Conservation (phyloP, 2,797 vertebrate genomes). For the Molossus alvarezi region DNA sequence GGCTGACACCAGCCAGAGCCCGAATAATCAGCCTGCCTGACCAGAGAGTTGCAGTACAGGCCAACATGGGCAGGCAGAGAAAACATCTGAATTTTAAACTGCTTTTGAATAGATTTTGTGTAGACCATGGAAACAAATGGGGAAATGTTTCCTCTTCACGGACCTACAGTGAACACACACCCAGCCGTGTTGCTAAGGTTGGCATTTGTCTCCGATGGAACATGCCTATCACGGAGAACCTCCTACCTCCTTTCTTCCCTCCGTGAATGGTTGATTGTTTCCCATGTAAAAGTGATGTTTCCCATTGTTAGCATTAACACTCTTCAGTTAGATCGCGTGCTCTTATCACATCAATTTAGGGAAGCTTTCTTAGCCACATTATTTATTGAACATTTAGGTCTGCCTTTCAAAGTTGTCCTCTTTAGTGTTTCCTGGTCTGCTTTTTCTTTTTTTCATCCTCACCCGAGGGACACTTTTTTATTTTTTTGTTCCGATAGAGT, state of each 20-base stretch:
- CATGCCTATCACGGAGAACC: background rate
- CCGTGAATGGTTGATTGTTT: constrained; percentile 27
- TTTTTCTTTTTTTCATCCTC: too few species aligned
- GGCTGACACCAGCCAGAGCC: background rate
- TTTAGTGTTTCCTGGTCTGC: constrained; percentile 50
- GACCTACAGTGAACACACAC: background rate
- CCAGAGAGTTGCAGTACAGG: background rate
- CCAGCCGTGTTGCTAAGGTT: background rate
- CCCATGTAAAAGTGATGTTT: constrained; percentile 66
- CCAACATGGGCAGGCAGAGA: background rate
- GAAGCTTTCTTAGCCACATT: constrained; percentile 64
- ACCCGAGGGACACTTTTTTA: too few species aligned
- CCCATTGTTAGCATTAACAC: constrained; percentile 69
- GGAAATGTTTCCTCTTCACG: background rate
- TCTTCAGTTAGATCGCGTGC: constrained; percentile 53
- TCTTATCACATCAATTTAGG: constrained; percentile 66
- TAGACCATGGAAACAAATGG: constrained; percentile 38
- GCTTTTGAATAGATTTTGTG: constrained; percentile 4
- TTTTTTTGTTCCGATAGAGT: too few species aligned
- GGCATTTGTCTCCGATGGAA: background rate
- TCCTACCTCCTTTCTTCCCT: constrained; percentile 64
- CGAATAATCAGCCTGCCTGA: background rate
- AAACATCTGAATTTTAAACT: constrained; percentile 34
- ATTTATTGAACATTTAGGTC: constrained; percentile 69
- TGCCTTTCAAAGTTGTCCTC: constrained; percentile 52